Percentiles rank a stretch among this genome's conserved stretches.
phyloP scores from a whole-genome alignment of 53 echinoderm and acorn worm genomes.

The Mesocentrotus franciscanus region DNA sequence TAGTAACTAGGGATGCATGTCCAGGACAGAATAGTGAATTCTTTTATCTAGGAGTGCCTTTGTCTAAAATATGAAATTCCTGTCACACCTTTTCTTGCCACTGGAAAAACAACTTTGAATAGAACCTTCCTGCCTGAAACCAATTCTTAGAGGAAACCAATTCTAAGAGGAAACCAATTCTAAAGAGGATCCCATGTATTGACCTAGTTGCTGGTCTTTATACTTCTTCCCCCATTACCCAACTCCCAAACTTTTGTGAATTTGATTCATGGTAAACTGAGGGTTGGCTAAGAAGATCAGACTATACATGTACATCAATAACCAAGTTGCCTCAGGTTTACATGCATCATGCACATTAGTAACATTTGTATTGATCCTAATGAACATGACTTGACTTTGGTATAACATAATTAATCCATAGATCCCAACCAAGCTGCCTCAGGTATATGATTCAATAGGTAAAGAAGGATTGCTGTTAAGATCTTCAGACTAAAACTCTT shows the following conservation, averaged over 20 bases:
- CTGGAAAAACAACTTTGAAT: background rate
- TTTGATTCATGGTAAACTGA: background rate
- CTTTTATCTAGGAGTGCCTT: background rate
- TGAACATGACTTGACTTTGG: background rate
- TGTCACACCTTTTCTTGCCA: background rate
- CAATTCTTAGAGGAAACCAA: no score
- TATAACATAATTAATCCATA: background rate
- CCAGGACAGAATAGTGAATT: background rate
- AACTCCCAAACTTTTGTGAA: background rate
- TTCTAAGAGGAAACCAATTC: no score
- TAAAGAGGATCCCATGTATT: background rate
- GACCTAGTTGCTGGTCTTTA: background rate
- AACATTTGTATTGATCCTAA: background rate
- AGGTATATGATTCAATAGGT: no score
- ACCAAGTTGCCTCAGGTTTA: no score
- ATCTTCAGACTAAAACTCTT: background rate
- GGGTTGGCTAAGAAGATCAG: background rate
- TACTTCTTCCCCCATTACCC: background rate
- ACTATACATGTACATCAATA: background rate
- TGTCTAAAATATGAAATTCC: background rate
- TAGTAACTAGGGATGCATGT: background rate
- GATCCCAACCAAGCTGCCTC: no score
- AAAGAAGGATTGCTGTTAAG: no score
- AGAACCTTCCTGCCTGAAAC: background rate
- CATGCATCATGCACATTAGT: no score